phyloP scores from a whole-genome alignment of 2,888 invertebrate genomes.

The Aleiodes testaceus region DNA sequence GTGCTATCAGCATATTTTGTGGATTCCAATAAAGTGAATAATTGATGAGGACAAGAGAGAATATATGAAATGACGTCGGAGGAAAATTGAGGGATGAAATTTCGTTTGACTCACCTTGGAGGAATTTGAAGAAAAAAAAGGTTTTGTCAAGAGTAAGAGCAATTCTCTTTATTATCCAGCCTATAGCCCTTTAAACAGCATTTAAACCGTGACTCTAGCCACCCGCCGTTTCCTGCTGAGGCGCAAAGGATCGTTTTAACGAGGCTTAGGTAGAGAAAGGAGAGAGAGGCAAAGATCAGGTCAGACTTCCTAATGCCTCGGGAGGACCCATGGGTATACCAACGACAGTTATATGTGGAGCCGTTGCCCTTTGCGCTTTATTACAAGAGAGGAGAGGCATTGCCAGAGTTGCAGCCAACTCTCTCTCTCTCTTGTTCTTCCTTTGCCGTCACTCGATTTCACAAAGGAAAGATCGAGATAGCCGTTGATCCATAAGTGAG shows the following conservation, averaged over 20 bases:
- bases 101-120: neutral
- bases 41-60: neutral
- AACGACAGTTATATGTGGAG: slow-evolving; percentile 40
- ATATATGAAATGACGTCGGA: neutral
- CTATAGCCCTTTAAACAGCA: slow-evolving; percentile 58
- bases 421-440: slow-evolving; percentile 24
- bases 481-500: slow-evolving; percentile 49
- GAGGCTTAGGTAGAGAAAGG: slow-evolving; percentile 53
- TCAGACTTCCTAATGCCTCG: slow-evolving; percentile 49
- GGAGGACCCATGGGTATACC: slow-evolving; percentile 16
- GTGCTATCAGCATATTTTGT: neutral
- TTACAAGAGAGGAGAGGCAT: slow-evolving; percentile 26
- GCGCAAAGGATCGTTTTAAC: slow-evolving; percentile 61
- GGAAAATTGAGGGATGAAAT: neutral
- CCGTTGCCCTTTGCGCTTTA: slow-evolving; percentile 55
- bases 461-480: slow-evolving; percentile 49
- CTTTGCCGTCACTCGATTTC: slow-evolving; percentile 33
- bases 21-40: neutral
- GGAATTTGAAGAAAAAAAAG: neutral
- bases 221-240: slow-evolving; percentile 45
- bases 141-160: slow-evolving; percentile 2
- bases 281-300: slow-evolving; percentile 46
- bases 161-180: slow-evolving; percentile 16
- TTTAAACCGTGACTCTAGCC: slow-evolving; percentile 61
- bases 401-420: neutral